Evolutionary conservation across 2,113 vertebrate species (phyloP), one percentile per base, ranked within the genome.

Genomic region (Callionymus lyra): DNA sequence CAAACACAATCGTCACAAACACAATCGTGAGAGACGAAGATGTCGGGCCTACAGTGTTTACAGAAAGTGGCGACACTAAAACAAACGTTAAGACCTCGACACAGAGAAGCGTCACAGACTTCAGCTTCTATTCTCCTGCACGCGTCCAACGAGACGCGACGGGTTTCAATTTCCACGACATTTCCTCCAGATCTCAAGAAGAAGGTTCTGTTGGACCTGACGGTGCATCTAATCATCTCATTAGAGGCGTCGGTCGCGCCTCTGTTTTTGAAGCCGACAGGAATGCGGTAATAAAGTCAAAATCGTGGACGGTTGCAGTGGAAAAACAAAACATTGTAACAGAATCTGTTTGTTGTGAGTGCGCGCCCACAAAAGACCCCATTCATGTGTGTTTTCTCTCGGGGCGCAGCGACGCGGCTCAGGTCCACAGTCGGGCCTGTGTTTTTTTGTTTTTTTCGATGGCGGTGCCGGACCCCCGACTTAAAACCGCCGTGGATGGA

Each of bases 1-100:
- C n/a, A n/a, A n/a, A n/a, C n/a, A n/a, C n/a, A n/a, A n/a, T n/a
- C n/a, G 87, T 84, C 61, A 89, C 89, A 63, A 97, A 33, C 2
- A 84, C 89, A 79, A 93, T 92, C 97, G 54, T 19, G 46, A 55
- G 44, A 62, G 50, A 15, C 60, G 8, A 54, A 49, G 14, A 35
- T 45, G 56, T 55, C 45, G 64, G 56, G 70, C 68, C n/a, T n/a
- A 76, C 51, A 52, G 62, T 59, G 16, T 46, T 62, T 19, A 53
- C 51, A 56, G 75, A 76, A 81, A 74, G 15, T 49, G 41, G 56
- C 58, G 38, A 65, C 56, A 59, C 35, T 65, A 39, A 68, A 45
- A 45, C 16, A 46, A 31, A 69, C 42, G 40, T 61, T 62, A 27
- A 57, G 47, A 38, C 52, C 38, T 33, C 54, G 47, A 68, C 50